Percentiles rank a stretch among this genome's conserved stretches.
These are phyloP conservation scores for Cydia fagiglandana DNA, from an alignment of 1,140 invertebrate species.

Conservation along the genomic window DNA sequence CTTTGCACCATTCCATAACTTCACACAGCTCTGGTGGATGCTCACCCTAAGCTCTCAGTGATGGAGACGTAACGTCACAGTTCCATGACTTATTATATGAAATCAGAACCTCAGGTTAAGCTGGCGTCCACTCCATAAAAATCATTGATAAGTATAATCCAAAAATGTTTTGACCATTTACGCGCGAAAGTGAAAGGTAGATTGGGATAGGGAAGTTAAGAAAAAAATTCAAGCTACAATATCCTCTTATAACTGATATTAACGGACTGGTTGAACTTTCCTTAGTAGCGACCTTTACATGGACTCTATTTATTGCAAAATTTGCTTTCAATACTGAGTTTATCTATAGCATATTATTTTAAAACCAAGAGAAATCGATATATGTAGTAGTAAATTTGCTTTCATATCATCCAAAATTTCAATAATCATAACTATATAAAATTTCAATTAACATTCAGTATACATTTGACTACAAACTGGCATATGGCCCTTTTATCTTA, in stretches of 20 bases:
- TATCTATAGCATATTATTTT: neutral
- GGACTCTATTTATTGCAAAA: neutral
- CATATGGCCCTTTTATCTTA: too few relatives aligned
- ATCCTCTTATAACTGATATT: too few relatives aligned
- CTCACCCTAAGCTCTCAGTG: neutral
- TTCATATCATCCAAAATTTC: too few relatives aligned
- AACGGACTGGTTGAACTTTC: too few relatives aligned
- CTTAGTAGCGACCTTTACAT: neutral
- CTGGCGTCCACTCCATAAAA: constrained; percentile 18
- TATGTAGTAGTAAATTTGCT: too few relatives aligned
- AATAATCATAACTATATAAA: too few relatives aligned
- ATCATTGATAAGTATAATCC: neutral
- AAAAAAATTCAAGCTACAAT: too few relatives aligned
- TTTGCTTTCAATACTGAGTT: neutral
- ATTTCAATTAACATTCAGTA: neutral
- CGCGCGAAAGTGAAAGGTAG: neutral
- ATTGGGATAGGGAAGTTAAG: neutral
- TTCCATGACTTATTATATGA: neutral
- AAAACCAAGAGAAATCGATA: neutral
- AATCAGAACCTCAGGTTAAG: neutral
- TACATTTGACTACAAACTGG: too few relatives aligned
- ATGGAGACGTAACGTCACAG: neutral
- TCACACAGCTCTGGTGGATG: neutral
- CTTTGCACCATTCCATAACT: neutral
- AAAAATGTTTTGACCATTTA: neutral